Base-by-base conservation (phyloP, 2,797 vertebrate genomes). In the Sphenodon punctatus region DNA sequence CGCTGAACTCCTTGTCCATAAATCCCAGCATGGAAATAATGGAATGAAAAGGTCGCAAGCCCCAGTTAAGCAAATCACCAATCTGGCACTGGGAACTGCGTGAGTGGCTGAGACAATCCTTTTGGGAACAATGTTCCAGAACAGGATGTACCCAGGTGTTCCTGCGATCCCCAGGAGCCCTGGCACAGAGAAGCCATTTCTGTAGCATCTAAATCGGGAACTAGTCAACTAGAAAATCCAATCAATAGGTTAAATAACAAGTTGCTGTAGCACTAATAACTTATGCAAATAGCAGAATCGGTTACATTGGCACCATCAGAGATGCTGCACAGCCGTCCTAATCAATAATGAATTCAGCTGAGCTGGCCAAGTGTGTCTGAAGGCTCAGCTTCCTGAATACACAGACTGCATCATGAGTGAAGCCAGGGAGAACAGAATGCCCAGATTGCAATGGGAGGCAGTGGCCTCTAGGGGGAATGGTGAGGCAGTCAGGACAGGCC, bases 261-360 rank as follows among this genome's bases (percentile, higher is more conserved):
- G 58, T 38, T n/a, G 15, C 48, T 80, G 38, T 45, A 27, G 13
- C 16, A 14, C 36, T 43, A 56, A 56, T 32, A 3, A 3, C 41
- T 17, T 19, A 3, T 0, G 1, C 41, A 10, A 61, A 67, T 34
- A n/a, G 49, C 25, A 56, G 53, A 2, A 0, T 1, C 3, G 7
- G 17, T 27, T 78, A 34, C 49, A 4, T 0, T 6, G 48, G 19
- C 55, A 63, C 4, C 53, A 15, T 8, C 22, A 25, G 39, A 61
- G 1, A 15, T 17, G 5, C 59, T 64, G 0, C 0, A 0, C 11
- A 45, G 39, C 9, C 27, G 32, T 56, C 53, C 30, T 56, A 56
- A 56, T 56, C 30, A 56, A 32, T 56, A 56, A 10, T 19, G 10
- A 30, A 11, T 56, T 56, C 27, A 56, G 17, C 17, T 56, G 30